A percentile compares a stretch with the other conserved stretches of the same genome.
phyloP scores from a whole-genome alignment of 2,888 invertebrate genomes.

The Meiosimyza platycephala region DNA sequence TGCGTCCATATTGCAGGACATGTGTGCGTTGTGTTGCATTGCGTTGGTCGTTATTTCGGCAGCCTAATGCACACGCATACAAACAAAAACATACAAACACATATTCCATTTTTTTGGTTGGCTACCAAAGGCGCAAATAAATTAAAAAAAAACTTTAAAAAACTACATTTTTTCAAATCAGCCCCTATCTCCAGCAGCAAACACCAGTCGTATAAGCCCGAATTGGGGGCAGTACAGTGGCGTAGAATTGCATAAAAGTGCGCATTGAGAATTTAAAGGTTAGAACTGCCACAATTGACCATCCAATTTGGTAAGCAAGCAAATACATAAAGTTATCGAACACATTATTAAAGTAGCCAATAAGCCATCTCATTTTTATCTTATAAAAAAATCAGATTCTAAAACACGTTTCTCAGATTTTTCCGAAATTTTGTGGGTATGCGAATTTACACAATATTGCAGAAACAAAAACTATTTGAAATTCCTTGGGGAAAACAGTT shows the following conservation, averaged over 20 bases:
- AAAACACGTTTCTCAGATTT: too few species aligned
- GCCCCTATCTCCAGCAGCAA: constrained; percentile 44
- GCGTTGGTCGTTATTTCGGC: constrained; percentile 43
- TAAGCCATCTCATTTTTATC: too few species aligned
- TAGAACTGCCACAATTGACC: too few species aligned
- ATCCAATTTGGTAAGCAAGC: too few species aligned
- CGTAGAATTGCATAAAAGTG: background rate
- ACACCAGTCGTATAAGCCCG: constrained; percentile 43
- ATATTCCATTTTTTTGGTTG: constrained; percentile 31
- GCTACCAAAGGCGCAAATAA: constrained; percentile 37
- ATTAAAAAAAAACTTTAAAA: constrained; percentile 27
- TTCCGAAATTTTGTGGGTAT: too few species aligned
- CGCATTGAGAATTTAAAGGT: too few species aligned
- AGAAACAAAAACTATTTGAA: too few species aligned
- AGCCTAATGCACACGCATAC: constrained; percentile 46
- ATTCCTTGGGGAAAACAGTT: too few species aligned
- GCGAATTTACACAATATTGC: too few species aligned
- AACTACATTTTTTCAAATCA: constrained; percentile 47
- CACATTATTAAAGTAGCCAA: too few species aligned
- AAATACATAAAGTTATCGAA: background rate
- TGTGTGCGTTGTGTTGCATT: constrained; percentile 39
- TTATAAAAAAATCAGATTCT: too few species aligned
- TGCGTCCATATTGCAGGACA: constrained; percentile 18
- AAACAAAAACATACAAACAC: constrained; percentile 37
- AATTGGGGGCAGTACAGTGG: constrained; percentile 33